A percentile compares a stretch with the other conserved stretches of the same genome.
Conservation (phyloP, 2,113 vertebrate genomes). For the Donacobius atricapilla region DNA sequence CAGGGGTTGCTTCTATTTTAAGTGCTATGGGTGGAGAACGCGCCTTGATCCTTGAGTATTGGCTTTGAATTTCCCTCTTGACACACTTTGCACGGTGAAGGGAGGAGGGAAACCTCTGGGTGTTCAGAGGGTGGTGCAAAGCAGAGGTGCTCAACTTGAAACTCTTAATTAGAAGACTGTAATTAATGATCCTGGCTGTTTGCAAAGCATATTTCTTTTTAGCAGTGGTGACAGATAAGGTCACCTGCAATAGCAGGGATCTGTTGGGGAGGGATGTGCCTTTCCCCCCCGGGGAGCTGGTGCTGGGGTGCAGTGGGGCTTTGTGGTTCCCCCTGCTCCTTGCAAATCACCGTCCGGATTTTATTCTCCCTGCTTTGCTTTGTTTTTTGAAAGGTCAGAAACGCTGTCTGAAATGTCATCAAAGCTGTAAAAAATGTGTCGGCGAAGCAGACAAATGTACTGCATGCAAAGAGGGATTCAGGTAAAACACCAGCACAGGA, state of each 20-base stretch:
- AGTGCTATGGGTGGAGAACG: background rate
- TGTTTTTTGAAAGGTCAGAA: slow-evolving; percentile 78
- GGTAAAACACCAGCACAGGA: slow-evolving; percentile 61
- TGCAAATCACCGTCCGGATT: background rate
- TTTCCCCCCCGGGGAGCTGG: background rate
- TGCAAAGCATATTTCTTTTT: background rate
- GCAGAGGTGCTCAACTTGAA: background rate
- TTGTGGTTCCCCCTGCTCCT: accelerated
- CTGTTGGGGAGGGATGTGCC: background rate
- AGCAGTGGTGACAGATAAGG: slow-evolving; percentile 4
- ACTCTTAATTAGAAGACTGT: slow-evolving; percentile 5
- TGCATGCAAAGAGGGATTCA: slow-evolving; percentile 84
- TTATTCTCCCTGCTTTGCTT: background rate
- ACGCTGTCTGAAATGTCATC: slow-evolving; percentile 83
- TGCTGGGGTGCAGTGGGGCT: background rate
- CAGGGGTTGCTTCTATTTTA: background rate
- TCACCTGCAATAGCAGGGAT: background rate
- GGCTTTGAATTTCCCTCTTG: background rate
- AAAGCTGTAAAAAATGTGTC: slow-evolving; percentile 81
- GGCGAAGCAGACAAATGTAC: slow-evolving; percentile 81
- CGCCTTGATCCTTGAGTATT: background rate
- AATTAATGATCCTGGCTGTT: slow-evolving; percentile 21
- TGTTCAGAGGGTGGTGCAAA: background rate
- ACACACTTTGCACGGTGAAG: background rate
- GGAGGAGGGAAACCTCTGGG: background rate